Base-by-base conservation (phyloP, 1,140 invertebrate species). In the Calycopis cecrops region DNA sequence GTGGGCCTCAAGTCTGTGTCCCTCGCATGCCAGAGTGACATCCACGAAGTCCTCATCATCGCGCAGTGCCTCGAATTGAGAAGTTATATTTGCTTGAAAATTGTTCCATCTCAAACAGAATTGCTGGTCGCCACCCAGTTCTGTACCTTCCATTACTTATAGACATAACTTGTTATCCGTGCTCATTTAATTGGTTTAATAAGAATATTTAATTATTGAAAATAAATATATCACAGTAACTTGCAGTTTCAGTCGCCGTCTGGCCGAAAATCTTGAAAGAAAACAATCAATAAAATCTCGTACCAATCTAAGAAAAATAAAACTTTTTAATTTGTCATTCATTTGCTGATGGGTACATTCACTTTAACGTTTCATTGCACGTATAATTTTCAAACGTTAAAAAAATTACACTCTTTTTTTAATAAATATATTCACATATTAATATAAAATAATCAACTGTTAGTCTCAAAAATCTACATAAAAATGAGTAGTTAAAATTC, bases 71-170 rank as follows among this genome's bases (percentile, higher is more conserved):
- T 94, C 93, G 88, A 94, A 93, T 88, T 94, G 93, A 81, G 92
- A 92, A 73, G 93, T 93, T 86, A 96, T 94, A 88, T 95, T 96
- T 63, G 93, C 93, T 88, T 95, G 94, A 91, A 96, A 96, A 90
- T 96, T 96, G 91, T 96, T 96, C 95, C 95, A 97, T 90, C 94
- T 92, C 86, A 96, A 91, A 91, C 95, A 96, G 90, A 96, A 96
- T 89, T 96, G 94, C 91, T 96, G 93, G 78, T 92, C 90, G 81
- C 90, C 90, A 82, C 87, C 89, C 85, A 89, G 78, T 87, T 88
- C 88, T 88, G 88, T 87, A 80, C 87, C 85, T 87, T 88, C 86
- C 86, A 88, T 88, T 87, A 87, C 86, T 87, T 85, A 87, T 86
- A 87, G 76, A 87, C 86, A 88, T 88, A 86, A 87, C 85, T 88